Percentiles rank a stretch among this genome's conserved stretches.
These are phyloP conservation scores for Phaethornis superciliosus DNA, from an alignment of 2,113 vertebrate species.

Conservation along the genomic window DNA sequence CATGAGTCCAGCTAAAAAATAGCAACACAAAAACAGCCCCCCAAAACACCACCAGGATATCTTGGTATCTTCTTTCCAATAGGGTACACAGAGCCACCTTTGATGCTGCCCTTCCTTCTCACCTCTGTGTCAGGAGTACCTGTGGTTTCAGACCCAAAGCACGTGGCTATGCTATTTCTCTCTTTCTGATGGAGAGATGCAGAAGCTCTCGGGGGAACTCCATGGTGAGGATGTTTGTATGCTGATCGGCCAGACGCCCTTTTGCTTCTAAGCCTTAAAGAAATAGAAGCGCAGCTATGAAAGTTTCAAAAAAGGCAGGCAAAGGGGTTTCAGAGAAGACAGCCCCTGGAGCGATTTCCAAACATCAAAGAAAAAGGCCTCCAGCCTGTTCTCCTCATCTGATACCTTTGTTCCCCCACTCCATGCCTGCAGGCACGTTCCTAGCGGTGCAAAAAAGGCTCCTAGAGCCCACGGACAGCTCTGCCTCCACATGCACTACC, in stretches of 20 bases:
- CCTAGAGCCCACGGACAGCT: conserved; percentile 8
- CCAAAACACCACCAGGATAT: background rate
- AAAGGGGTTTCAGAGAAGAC: conserved; percentile 68
- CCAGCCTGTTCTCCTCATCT: conserved; percentile 65
- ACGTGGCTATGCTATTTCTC: background rate
- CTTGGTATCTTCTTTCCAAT: background rate
- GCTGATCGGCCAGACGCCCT: background rate
- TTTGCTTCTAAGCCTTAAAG: conserved; percentile 18
- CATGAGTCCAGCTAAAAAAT: background rate
- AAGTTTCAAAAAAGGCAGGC: conserved; percentile 37
- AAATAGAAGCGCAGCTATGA: background rate
- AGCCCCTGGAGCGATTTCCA: conserved; percentile 73
- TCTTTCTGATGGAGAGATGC: background rate
- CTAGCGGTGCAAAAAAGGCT: conserved; percentile 30
- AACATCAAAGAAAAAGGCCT: conserved; percentile 80
- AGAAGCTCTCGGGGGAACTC: background rate
- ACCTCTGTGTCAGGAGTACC: background rate
- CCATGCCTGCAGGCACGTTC: conserved; percentile 38
- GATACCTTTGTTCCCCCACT: conserved; percentile 70
- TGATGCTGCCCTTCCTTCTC: background rate
- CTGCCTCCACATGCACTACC: background rate
- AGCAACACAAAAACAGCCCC: background rate
- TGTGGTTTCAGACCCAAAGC: background rate
- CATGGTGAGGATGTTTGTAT: background rate
- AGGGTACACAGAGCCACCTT: background rate